Conservation (phyloP, 2,797 vertebrate genomes). For the Carapus acus region DNA sequence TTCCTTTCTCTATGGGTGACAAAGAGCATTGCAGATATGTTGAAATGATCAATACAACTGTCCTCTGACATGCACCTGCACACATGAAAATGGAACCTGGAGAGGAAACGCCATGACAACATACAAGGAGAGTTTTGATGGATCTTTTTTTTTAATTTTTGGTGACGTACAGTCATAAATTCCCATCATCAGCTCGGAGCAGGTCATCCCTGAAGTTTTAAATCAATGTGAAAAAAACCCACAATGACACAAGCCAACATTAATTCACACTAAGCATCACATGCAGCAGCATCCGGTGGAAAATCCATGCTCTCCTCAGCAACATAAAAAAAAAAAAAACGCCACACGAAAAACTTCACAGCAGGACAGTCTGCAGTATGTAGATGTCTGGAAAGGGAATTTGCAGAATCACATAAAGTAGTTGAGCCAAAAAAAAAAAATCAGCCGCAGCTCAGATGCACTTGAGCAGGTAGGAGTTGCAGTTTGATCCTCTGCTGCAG, state of each 20-base stretch:
- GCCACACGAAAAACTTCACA: neutral
- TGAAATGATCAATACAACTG: too few relatives aligned
- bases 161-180: neutral
- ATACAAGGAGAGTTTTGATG: neutral
- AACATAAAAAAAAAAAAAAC: slow-evolving; percentile 3
- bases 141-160: neutral
- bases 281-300: slow-evolving; percentile 22
- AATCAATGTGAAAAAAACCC: neutral
- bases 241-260: too few relatives aligned
- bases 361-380: slow-evolving; percentile 3
- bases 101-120: neutral
- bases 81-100: too few relatives aligned
- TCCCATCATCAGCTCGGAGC: too few relatives aligned
- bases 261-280: slow-evolving; percentile 43
- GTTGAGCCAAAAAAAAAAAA: too few relatives aligned
- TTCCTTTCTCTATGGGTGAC: too few relatives aligned
- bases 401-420: too few relatives aligned
- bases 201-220: neutral
- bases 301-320: slow-evolving; percentile 34
- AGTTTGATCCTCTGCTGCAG: slow-evolving; percentile 70
- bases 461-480: slow-evolving; percentile 79
- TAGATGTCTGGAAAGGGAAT: neutral
- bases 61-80: too few relatives aligned
- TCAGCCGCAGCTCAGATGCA: slow-evolving; percentile 61
- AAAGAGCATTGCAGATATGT: too few relatives aligned